Evolutionary conservation across 2,888 invertebrate species (phyloP), one percentile per base, ranked within the genome.

Genomic region (Elysia crispata): DNA sequence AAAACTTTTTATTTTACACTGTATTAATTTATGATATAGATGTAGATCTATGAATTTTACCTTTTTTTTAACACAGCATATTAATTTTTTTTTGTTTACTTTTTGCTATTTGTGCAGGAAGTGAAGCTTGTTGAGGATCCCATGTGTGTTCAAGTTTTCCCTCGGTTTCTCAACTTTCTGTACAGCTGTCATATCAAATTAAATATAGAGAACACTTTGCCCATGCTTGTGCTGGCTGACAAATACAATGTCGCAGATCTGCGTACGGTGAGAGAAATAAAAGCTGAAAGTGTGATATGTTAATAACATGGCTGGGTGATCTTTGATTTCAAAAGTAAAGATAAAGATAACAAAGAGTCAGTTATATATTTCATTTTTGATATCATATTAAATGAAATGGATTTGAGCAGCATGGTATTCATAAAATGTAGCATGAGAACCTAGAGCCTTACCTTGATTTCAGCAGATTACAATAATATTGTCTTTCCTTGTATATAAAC

Each of bases 151-250:
- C 85, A 86, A 60, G 91, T 91, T 13, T 92, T 93, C 84, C 88
- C 91, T 33, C 83, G 91, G 30, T 93, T 93, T 80, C 89, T 93
- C 31, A 89, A 91, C 41, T 93, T 92, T 79, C 86, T 93, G 28
- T 93, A 93, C 86, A 90, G 91, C 81, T 92, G 92, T 82, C 92
- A 93, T 82, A 89, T 93, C 60, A 87, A 89, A 33, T 87, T 93
- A 54, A 90, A 91, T 83, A 86, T 89, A 67, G 91, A 91, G 70
- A 92, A 91, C 84, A 90, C 91, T 3, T 86, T 93, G 25, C 92
- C 92, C 1, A 84, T 92, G 13, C 87, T 93, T 1, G 90, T 93
- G n/a, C 86, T 93, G 64, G 92, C 92, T 11, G 93, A 93, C 85
- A 93, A 93, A 83, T 93, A 93, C 86, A 92, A 92, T 85, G 92